phyloP scores from a whole-genome alignment of 2,888 invertebrate genomes.

The Conomelus anceps region DNA sequence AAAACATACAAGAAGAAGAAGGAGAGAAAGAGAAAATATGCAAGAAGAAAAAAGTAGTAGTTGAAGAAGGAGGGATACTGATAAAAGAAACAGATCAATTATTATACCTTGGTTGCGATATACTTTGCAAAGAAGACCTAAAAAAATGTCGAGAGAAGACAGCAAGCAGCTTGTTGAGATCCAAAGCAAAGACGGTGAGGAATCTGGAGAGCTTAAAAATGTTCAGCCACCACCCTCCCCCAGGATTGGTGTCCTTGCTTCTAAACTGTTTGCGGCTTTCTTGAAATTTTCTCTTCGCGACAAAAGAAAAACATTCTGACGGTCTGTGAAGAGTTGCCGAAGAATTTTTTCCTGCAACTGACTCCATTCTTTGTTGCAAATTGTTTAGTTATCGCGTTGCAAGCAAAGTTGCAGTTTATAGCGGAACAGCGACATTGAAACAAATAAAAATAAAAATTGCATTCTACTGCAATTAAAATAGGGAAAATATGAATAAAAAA shows the following conservation, averaged over 20 bases:
- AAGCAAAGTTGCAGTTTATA: not conserved
- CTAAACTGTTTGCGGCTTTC: too few species aligned
- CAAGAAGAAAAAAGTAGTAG: not conserved
- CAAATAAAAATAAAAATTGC: not conserved
- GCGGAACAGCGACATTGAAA: not conserved
- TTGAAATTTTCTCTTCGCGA: not conserved
- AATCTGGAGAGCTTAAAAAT: not conserved
- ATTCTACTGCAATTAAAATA: not conserved
- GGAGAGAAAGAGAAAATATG: not conserved
- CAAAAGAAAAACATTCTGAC: not conserved
- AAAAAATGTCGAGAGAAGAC: not conserved
- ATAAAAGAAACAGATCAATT: not conserved
- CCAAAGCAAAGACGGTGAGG: not conserved
- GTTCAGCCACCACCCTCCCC: not conserved
- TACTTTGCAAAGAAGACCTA: not conserved
- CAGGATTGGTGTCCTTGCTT: not conserved
- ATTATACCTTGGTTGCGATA: not conserved
- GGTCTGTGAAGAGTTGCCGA: not conserved
- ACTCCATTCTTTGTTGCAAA: not conserved
- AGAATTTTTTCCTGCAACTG: not conserved
- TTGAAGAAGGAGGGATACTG: too few species aligned
- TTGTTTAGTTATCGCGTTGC: not conserved
- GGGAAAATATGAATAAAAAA: not conserved
- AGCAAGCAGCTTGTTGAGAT: not conserved
- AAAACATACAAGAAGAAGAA: not conserved